Evolutionary conservation across 2,113 vertebrate genomes (phyloP), one percentile per base, ranked within the genome.

Genomic region (Eulacestoma nigropectus): DNA sequence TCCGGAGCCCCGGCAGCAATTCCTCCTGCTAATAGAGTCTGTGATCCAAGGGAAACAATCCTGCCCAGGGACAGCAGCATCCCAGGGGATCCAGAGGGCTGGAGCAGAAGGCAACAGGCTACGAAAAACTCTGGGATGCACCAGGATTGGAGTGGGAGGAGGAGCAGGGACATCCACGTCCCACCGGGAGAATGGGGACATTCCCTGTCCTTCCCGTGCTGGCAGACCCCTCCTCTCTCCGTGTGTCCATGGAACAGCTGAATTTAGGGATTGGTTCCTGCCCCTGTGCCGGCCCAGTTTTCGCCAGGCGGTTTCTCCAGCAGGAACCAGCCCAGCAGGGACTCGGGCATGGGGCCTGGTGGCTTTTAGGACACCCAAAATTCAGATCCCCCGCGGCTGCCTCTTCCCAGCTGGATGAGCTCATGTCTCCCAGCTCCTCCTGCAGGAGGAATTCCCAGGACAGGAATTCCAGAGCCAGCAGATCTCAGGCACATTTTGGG

Each of bases 1-100:
- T 96, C 60, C 1, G 1, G 49, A 26, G 76, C 52, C 4, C 16
- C 6, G 11, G 63, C 82, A 75, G 91, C 89, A 39, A 90, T 84
- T 30, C 77, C 55, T 95, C 68, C 75, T 70, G 89, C 95, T 96
- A 76, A 95, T 33, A 79, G 94, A 92, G 83, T 78, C 89, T 84
- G 86, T 89, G 95, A 87, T 42, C 93, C 68, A 21, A 47, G 80
- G 77, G 87, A 75, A 92, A 87, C 47, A 27, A 92, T 72, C 46
- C 75, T 47, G 75, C 73, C 25, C 35, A 9, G 13, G 6, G 84
- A 64, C 62, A 42, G 62, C 30, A 77, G 59, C 26, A 21, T 30
- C 64, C 44, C 11, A 1, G 23, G 63, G 67, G 33, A 80, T 35
- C 35, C 53, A 32, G 16, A 30, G 32, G 32, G 41, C 57, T 41